Evolutionary conservation across 2,797 vertebrate genomes (phyloP).

Genomic region (Xerus rutilus): DNA sequence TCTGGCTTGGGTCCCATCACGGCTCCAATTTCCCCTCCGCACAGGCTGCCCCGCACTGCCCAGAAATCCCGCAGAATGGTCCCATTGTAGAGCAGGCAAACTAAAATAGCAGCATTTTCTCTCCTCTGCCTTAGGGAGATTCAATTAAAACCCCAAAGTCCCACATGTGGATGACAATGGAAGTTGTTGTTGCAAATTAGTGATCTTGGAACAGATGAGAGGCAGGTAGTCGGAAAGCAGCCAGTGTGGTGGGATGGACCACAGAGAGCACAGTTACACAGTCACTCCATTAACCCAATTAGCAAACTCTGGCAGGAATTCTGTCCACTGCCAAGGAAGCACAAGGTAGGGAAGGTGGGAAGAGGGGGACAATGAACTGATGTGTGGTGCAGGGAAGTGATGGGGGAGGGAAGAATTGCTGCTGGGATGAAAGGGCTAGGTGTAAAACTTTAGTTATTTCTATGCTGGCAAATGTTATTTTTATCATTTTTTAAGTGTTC

Average conservation of each 20-base stretch:
- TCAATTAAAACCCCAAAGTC: slow-evolving; percentile 78
- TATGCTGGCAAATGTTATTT: slow-evolving; percentile 51
- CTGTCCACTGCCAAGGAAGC: background rate
- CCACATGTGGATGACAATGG: slow-evolving; percentile 78
- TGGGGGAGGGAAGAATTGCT: rapidly evolving
- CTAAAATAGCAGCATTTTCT: slow-evolving; percentile 75
- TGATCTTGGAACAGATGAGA: slow-evolving; percentile 61
- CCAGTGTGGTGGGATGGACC: slow-evolving; percentile 66
- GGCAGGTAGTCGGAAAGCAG: slow-evolving; percentile 74
- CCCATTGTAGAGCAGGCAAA: slow-evolving; percentile 51
- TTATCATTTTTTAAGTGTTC: slow-evolving; percentile 62
- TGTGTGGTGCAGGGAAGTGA: rapidly evolving
- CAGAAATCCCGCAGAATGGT: slow-evolving; percentile 37
- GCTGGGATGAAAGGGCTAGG: background rate
- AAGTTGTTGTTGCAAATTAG: slow-evolving; percentile 79
- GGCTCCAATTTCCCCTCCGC: slow-evolving; percentile 51
- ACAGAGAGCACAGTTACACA: slow-evolving; percentile 72
- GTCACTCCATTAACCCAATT: slow-evolving; percentile 78
- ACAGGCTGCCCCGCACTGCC: background rate
- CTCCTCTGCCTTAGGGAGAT: slow-evolving; percentile 68
- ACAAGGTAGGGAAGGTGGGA: background rate
- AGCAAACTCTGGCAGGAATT: slow-evolving; percentile 55
- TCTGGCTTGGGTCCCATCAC: slow-evolving; percentile 33
- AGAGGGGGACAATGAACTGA: background rate
- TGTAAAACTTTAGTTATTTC: slow-evolving; percentile 9